These are phyloP conservation scores for Tribolium castaneum DNA, from an alignment of 1,140 invertebrate species.

Conservation along the genomic window DNA sequence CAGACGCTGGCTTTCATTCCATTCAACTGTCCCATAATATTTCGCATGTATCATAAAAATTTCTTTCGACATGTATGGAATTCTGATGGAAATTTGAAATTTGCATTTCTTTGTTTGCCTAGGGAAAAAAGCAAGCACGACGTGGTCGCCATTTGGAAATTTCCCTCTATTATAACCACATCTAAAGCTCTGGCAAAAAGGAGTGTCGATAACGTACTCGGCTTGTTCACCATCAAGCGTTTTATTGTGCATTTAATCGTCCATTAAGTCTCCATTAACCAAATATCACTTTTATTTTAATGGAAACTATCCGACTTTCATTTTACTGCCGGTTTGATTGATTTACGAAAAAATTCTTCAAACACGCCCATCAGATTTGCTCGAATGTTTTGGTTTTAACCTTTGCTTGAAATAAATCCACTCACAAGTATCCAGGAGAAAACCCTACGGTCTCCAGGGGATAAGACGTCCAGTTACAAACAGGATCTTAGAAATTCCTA, in stretches of 20 bases:
- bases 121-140: background rate
- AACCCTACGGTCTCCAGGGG: background rate
- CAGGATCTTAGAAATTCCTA: constrained; percentile 35
- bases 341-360: background rate
- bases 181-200: background rate
- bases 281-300: background rate
- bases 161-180: background rate
- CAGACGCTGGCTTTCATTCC: background rate
- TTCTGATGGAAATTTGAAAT: background rate
- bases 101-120: background rate
- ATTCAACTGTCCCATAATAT: background rate
- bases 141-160: background rate
- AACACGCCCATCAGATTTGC: background rate
- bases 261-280: constrained; percentile 4
- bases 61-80: background rate
- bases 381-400: constrained; percentile 21
- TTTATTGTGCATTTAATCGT: constrained; percentile 15
- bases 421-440: constrained; percentile 24
- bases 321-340: background rate
- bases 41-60: background rate
- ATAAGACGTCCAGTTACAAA: constrained; percentile 33
- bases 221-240: background rate
- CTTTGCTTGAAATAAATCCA: constrained; percentile 28
- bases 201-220: constrained; percentile 6
- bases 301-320: background rate